These are phyloP conservation scores for Metalampra italica DNA, from an alignment of 2,888 invertebrate species.

Conservation along the genomic window DNA sequence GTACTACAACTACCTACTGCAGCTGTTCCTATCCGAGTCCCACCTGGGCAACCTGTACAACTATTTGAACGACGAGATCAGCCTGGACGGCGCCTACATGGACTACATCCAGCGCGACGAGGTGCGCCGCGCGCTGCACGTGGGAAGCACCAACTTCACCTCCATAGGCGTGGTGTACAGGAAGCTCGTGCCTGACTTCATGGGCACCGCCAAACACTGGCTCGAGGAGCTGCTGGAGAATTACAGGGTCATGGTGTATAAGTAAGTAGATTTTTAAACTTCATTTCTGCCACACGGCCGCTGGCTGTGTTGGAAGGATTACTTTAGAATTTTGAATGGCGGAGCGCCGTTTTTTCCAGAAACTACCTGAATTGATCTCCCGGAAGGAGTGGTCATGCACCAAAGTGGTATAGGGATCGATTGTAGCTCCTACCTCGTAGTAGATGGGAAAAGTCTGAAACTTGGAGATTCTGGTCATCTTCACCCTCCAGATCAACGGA, in stretches of 20 bases:
- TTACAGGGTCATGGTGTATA: slow-evolving; percentile 79
- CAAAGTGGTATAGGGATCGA: too few species aligned
- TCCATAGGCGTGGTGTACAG: slow-evolving; percentile 71
- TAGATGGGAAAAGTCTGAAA: too few species aligned
- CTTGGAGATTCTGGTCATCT: too few species aligned
- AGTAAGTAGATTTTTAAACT: slow-evolving; percentile 54
- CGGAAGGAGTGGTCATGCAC: too few species aligned
- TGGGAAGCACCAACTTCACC: slow-evolving; percentile 71
- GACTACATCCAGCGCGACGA: slow-evolving; percentile 63
- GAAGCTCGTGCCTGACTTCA: slow-evolving; percentile 73
- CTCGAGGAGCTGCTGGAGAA: slow-evolving; percentile 74
- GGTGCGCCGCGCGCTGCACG: slow-evolving; percentile 71
- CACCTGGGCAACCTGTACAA: slow-evolving; percentile 70
- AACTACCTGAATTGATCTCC: too few species aligned
- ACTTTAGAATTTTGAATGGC: too few species aligned
- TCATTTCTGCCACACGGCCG: too few species aligned
- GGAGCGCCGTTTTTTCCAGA: too few species aligned
- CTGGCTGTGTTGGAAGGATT: too few species aligned
- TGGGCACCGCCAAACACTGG: slow-evolving; percentile 78
- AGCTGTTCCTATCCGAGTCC: slow-evolving; percentile 62
- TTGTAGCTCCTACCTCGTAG: too few species aligned
- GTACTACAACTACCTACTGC: slow-evolving; percentile 54
- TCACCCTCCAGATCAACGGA: too few species aligned
- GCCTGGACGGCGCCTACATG: slow-evolving; percentile 55
- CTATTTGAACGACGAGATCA: slow-evolving; percentile 60